Conservation (phyloP, 2,797 vertebrate species). For the Pangasius mekongensis region DNA sequence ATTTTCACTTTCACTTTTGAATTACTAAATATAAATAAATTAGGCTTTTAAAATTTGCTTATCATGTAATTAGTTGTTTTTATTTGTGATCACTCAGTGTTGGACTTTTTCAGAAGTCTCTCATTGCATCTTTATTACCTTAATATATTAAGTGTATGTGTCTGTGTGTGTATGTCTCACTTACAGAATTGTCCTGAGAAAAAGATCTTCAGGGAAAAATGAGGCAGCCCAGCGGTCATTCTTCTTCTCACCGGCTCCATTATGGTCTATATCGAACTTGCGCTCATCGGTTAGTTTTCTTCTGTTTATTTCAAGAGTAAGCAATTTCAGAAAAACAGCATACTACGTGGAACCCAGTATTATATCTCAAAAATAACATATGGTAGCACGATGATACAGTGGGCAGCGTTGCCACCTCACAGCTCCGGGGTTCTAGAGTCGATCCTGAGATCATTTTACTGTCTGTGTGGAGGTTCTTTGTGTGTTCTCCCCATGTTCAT, state of each 20-base stretch:
- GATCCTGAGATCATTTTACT: not conserved
- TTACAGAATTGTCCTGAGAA: constrained; percentile 21
- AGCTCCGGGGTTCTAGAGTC: not conserved
- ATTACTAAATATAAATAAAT: too few species aligned
- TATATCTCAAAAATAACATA: not conserved
- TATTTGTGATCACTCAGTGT: not conserved
- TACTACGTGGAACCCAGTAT: not conserved
- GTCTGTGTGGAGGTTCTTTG: not conserved
- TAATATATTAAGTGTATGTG: not conserved
- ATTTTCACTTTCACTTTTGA: not conserved
- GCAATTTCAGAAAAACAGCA: not conserved
- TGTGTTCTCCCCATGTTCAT: not conserved
- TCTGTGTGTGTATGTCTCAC: not conserved
- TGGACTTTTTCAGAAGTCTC: not conserved
- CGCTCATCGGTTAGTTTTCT: constrained; percentile 34
- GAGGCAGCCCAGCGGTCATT: not conserved
- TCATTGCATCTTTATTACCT: not conserved
- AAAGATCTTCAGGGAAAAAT: constrained; percentile 30
- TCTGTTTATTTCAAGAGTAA: not conserved
- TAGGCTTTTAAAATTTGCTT: not conserved
- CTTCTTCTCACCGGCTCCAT: constrained; percentile 12
- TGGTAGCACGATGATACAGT: too few species aligned
- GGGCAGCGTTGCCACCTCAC: not conserved
- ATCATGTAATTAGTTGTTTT: not conserved
- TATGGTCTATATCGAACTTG: constrained; percentile 23